A percentile compares a stretch with the other conserved stretches of the same genome.
Evolutionary conservation across 2,888 invertebrate genomes (phyloP).

Genomic region (Augiades crinisus): DNA sequence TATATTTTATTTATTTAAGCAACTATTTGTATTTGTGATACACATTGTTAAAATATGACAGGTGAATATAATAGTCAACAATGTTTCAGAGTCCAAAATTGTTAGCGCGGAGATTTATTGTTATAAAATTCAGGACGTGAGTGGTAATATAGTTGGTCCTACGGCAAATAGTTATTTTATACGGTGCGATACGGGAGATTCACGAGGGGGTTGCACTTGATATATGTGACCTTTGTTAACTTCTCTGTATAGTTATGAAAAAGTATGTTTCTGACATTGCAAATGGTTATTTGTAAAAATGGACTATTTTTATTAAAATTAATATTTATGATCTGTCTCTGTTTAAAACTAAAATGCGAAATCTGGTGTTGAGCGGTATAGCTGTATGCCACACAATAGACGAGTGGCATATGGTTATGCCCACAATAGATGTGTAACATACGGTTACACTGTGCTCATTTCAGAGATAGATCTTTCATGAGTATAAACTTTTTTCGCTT

Average conservation of each 20-base stretch:
- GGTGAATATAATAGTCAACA: background rate
- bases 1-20: too few relatives aligned
- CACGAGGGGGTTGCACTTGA: slow-evolving; percentile 8
- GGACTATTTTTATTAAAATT: too few relatives aligned
- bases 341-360: too few relatives aligned
- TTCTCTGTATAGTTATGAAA: slow-evolving; percentile 1
- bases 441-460: too few relatives aligned
- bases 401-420: too few relatives aligned
- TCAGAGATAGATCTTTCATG: too few relatives aligned
- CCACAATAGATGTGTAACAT: too few relatives aligned
- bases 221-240: slow-evolving; percentile 5
- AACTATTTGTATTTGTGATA: background rate
- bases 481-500: too few relatives aligned
- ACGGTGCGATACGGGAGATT: slow-evolving; percentile 43
- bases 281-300: too few relatives aligned
- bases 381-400: too few relatives aligned
- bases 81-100: background rate
- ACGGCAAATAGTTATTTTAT: slow-evolving; percentile 62
- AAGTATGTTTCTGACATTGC: background rate
- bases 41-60: background rate
- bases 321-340: too few relatives aligned
- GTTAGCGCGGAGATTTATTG: slow-evolving; percentile 47
- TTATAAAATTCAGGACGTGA: slow-evolving; percentile 55
- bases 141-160: slow-evolving; percentile 50
- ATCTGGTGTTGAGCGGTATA: too few relatives aligned